A percentile compares a stretch with the other conserved stretches of the same genome.
Conservation (phyloP, 2,113 vertebrate genomes). For the Dendropsophus ebraccatus region DNA sequence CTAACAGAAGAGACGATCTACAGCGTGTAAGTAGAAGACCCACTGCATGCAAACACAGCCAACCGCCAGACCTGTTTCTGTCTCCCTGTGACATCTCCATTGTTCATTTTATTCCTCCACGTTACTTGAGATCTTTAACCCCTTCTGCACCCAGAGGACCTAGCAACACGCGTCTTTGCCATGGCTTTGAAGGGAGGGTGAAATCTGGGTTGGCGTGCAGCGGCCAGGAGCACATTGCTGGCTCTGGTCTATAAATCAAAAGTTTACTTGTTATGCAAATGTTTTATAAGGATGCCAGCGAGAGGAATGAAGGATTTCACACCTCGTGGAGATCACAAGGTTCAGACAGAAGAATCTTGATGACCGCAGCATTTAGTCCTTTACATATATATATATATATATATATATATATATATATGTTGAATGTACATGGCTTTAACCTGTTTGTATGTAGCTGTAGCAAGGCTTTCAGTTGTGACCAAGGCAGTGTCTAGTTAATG, state of each 20-base stretch:
- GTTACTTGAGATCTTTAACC: slow-evolving; percentile 33
- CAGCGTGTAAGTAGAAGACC: slow-evolving; percentile 20
- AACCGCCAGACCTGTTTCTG: neutral
- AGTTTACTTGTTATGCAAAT: slow-evolving; percentile 37
- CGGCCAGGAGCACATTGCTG: neutral
- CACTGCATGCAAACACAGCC: slow-evolving; percentile 5
- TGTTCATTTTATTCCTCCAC: slow-evolving; percentile 19
- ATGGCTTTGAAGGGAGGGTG: neutral
- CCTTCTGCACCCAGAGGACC: neutral
- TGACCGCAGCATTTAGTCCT: neutral
- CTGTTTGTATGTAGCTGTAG: neutral
- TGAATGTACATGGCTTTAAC: neutral
- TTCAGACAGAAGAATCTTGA: too few relatives aligned
- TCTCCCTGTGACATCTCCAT: slow-evolving; percentile 18
- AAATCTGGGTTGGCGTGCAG: neutral
- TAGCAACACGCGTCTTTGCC: neutral
- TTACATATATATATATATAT: too few relatives aligned
- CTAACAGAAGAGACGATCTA: neutral
- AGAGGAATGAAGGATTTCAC: neutral
- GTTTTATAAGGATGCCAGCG: slow-evolving; percentile 10
- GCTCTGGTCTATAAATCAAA: slow-evolving; percentile 25
- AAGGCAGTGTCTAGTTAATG: too few relatives aligned
- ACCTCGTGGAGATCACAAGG: neutral
- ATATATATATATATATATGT: too few relatives aligned
- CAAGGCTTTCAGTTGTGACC: neutral